phyloP scores from a whole-genome alignment of 2,888 invertebrate species.

The Eustalomyia histrio region DNA sequence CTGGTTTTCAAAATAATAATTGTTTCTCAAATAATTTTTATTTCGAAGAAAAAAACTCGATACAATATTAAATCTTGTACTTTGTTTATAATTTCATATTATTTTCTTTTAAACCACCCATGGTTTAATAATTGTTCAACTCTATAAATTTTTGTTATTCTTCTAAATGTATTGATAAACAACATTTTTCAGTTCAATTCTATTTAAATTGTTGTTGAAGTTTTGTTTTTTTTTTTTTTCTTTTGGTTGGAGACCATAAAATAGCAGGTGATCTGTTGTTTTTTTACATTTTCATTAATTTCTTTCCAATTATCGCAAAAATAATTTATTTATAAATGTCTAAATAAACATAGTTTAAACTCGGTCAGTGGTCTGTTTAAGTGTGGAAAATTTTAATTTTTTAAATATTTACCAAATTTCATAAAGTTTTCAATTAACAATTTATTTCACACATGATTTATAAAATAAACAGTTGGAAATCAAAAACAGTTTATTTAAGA shows the following conservation, averaged over 20 bases:
- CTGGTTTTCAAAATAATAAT: neutral
- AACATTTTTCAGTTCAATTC: neutral
- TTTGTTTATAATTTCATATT: slow-evolving; percentile 7
- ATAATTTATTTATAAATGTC: slow-evolving; percentile 39
- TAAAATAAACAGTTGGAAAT: neutral
- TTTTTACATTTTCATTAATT: neutral
- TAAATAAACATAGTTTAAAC: slow-evolving; percentile 58
- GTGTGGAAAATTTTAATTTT: neutral
- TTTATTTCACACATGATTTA: neutral
- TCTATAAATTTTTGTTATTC: neutral
- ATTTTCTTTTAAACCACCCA: neutral
- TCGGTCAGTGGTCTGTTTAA: slow-evolving; percentile 57
- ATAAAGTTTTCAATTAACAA: neutral
- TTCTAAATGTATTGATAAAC: neutral
- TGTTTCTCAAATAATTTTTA: neutral
- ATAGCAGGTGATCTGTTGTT: neutral
- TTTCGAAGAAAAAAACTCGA: neutral
- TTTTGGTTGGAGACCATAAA: slow-evolving; percentile 4
- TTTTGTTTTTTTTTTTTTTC: neutral
- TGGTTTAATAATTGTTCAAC: neutral
- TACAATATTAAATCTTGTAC: neutral
- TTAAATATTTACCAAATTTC: neutral
- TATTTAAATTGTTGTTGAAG: neutral
- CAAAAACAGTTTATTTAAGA: neutral
- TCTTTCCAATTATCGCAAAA: slow-evolving; percentile 47